phyloP scores from a whole-genome alignment of 2,797 vertebrate genomes.

The Poeciliopsis gracilis region DNA sequence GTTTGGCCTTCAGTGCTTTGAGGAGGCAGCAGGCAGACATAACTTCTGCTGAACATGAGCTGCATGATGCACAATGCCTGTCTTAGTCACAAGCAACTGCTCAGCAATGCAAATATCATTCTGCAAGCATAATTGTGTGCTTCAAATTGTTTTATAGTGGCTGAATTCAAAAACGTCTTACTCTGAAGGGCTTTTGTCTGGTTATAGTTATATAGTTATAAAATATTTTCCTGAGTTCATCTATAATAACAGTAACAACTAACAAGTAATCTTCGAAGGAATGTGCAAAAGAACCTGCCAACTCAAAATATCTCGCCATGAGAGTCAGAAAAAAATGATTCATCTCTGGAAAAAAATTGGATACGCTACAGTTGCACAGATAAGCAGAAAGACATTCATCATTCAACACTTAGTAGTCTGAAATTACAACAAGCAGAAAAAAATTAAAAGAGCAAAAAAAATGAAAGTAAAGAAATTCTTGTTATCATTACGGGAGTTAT shows the following conservation, averaged over 20 bases:
- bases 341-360: neutral
- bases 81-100: constrained; percentile 78
- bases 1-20: constrained; percentile 74
- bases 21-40: constrained; percentile 66
- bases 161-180: neutral
- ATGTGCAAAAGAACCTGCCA: neutral
- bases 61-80: constrained; percentile 56
- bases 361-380: neutral
- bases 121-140: constrained; percentile 30
- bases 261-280: neutral
- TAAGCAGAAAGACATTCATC: neutral
- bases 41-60: constrained; percentile 63
- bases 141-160: constrained; percentile 7
- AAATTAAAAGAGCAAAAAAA: neutral
- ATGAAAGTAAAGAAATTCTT: neutral
- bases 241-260: neutral
- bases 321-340: neutral
- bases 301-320: neutral
- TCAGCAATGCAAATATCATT: constrained; percentile 33
- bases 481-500: neutral
- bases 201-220: neutral
- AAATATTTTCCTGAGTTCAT: neutral
- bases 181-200: neutral
- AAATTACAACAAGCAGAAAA: neutral
- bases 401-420: neutral